These are phyloP conservation scores for Acridotheres tristis DNA, from an alignment of 2,797 vertebrate species.

Conservation along the genomic window DNA sequence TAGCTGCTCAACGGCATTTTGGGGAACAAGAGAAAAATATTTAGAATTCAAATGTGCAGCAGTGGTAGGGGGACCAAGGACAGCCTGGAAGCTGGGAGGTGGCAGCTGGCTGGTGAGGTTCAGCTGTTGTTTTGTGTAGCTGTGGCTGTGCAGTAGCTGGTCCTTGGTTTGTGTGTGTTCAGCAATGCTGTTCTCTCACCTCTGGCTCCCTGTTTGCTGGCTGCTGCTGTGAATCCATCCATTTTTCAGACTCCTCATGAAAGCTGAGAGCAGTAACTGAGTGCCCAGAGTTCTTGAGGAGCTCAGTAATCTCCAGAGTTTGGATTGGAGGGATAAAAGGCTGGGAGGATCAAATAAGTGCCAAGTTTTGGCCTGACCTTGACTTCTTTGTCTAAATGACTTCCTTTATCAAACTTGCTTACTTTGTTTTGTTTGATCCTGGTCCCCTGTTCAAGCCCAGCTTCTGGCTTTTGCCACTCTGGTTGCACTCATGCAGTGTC, in stretches of 20 bases:
- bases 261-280: not conserved
- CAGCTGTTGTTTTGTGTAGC: not conserved
- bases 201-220: fast-evolving
- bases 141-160: not conserved
- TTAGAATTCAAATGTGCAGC: not conserved
- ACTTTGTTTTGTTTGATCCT: not conserved
- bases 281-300: not conserved
- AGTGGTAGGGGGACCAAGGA: not conserved
- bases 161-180: not conserved
- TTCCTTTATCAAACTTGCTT: not conserved
- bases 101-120: not conserved
- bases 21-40: not conserved
- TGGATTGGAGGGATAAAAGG: not conserved
- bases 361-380: not conserved
- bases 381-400: not conserved
- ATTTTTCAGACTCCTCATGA: not conserved
- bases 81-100: not conserved
- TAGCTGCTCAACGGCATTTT: not conserved
- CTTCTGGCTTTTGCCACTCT: not conserved
- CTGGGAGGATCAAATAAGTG: not conserved
- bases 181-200: not conserved
- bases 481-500: not conserved
- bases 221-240: fast-evolving
- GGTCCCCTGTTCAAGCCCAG: not conserved
- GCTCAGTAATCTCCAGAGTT: not conserved